Conservation (phyloP, 2,113 vertebrate genomes). For the Psittacula cyanocephala region DNA sequence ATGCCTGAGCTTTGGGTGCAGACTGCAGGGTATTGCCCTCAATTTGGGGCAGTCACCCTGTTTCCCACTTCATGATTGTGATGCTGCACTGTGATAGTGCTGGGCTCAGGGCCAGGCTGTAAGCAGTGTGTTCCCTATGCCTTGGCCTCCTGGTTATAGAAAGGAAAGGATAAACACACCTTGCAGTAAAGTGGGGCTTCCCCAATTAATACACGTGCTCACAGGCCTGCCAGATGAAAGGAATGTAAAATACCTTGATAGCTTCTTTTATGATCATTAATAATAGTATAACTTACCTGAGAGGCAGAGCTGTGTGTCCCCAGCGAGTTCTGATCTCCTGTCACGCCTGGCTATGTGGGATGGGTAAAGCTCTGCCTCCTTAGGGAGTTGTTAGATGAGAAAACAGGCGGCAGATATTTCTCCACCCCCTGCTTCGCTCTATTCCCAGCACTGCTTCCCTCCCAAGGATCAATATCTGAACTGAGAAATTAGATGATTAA, state of each 20-base stretch:
- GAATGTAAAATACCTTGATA: conserved; percentile 58
- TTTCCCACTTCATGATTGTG: rapidly evolving
- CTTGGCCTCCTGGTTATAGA: neutral
- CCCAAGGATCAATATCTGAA: conserved; percentile 44
- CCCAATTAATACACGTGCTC: conserved; percentile 42
- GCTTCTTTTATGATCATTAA: conserved; percentile 60
- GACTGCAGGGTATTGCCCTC: neutral
- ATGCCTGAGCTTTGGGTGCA: rapidly evolving
- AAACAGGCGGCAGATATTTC: conserved; percentile 51
- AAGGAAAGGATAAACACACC: neutral
- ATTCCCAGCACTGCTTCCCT: neutral
- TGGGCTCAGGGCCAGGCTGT: neutral
- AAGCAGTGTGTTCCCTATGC: rapidly evolving
- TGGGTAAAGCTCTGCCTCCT: conserved; percentile 13
- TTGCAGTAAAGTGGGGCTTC: conserved; percentile 41
- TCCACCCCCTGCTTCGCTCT: conserved; percentile 48
- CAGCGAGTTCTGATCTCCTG: conserved; percentile 22
- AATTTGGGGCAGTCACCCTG: rapidly evolving
- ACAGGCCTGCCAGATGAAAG: conserved; percentile 61
- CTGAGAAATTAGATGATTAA: conserved; percentile 18
- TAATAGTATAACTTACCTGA: conserved; percentile 48
- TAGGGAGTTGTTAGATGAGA: conserved; percentile 66
- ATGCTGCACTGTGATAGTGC: rapidly evolving
- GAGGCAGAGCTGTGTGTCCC: conserved; percentile 29
- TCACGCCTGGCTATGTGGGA: neutral